Evolutionary conservation across 2,888 invertebrate genomes (phyloP), one percentile per base, ranked within the genome.

Genomic region (Cabera pusaria): DNA sequence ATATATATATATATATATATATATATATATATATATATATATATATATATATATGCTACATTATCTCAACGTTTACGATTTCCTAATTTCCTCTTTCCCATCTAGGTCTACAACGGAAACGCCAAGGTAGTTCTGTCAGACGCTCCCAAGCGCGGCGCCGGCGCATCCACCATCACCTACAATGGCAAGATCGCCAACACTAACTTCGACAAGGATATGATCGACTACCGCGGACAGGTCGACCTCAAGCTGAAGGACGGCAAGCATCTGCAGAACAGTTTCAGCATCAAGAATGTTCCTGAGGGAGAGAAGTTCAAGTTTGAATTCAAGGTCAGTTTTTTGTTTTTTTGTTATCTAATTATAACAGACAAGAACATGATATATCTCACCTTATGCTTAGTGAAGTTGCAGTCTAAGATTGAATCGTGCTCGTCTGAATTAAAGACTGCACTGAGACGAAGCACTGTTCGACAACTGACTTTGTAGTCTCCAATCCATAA

Each of bases 241-340:
- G 73, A 78, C 19, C 21, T 89, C 7, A 66, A 69, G 9, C 64
- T 87, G 5, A 76, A 72, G 41, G 72, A 73, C n/a, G 83, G 85
- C 16, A 77, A 75, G 48, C 52, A 78, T 1, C 52, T 85, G 9
- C 55, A 72, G 14, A 77, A 81, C 44, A 56, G 64, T 0, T 72
- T 80, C 56, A 28, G 38, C 1, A 8, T 78, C 4, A 88, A 82
- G 56, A 72, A 79, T 47, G 49, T 47, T 4, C 72, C 72, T 2
- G 68, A 72, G 0, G 80, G 72, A 3, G 71, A 83, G 1, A 74
- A 72, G 14, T 56, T 44, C 29, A 80, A 77, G 31, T 67, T 65
- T 29, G 80, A 83, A 10, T 65, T 78, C 27, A 83, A 82, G 78
- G 87, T 85, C 40, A 28, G 22, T 24, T 2, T 12, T 14, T 11